These are phyloP conservation scores for Elanoides forficatus DNA, from an alignment of 2,113 vertebrate species.

Conservation along the genomic window DNA sequence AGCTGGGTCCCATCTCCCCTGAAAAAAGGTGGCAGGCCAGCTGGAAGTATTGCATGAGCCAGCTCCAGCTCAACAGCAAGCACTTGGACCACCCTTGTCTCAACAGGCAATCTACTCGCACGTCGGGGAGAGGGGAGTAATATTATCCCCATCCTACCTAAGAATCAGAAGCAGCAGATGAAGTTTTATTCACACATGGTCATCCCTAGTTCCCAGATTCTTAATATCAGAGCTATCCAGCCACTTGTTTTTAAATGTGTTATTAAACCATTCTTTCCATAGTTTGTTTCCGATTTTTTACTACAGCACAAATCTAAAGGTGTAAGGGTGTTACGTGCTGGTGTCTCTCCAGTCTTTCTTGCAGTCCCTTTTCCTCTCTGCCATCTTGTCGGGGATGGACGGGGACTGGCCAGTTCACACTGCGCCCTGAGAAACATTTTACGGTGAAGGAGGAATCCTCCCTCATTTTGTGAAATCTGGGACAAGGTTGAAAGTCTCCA, in stretches of 20 bases:
- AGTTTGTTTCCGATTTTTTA: background rate
- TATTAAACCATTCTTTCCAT: background rate
- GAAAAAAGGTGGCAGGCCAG: conserved; percentile 54
- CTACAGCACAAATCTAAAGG: background rate
- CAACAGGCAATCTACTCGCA: background rate
- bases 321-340: background rate
- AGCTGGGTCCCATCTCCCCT: conserved; percentile 47
- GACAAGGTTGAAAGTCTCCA: background rate
- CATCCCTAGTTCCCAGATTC: background rate
- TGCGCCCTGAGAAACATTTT: background rate
- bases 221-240: background rate
- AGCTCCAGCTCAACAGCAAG: background rate
- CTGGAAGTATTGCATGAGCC: conserved; percentile 26
- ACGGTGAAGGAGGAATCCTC: background rate
- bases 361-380: background rate
- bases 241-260: background rate
- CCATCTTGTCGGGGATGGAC: background rate
- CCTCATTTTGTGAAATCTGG: background rate
- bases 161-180: background rate
- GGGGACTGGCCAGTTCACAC: background rate
- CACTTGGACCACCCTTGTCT: conserved; percentile 50
- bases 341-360: background rate
- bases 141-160: background rate
- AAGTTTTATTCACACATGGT: background rate
- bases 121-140: rapidly evolving